Base-by-base conservation (phyloP, 2,888 invertebrate species). In the Adelphocoris suturalis region DNA sequence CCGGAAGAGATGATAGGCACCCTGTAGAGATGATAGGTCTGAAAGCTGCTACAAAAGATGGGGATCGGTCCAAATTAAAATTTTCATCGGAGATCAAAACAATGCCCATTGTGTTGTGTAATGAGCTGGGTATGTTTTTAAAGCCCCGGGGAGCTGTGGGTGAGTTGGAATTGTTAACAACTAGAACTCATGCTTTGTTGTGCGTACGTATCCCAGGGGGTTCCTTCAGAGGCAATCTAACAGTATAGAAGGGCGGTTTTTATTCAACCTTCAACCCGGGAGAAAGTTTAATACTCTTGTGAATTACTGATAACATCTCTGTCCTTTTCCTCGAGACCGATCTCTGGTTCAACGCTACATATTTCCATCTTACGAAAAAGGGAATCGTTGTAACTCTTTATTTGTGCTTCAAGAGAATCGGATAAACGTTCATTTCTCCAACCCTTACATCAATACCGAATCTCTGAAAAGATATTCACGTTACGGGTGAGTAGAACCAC, bases 211-310 rank as follows among this genome's bases (percentile, higher is more conserved):
- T 68, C 68, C 68, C 68, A 0, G 12, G 27, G 19, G 68, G 68
- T 68, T 68, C 23, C 68, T 52, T 52, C n/a, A 27, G 68, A 68
- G 68, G 68, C 68, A 68, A 19, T 12, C 68, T 19, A 68, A 23
- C 16, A 19, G n/a, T 16, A 61, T 61, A 68, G 23, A 68, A 19
- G 19, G 68, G 27, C 27, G 23, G 61, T 61, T 61, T 61, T 61
- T 61, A 19, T 61, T 61, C 61, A 61, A 61, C n/a, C 61, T 61
- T 61, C 61, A 61, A 19, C 19, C 19, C 23, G 23, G 68, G 68
- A 68, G 23, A 68, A 68, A 68, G 68, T 68, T 68, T 23, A 68
- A 68, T 68, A 68, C 68, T 68, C 68, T 23, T 11, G 68, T 68
- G 68, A 68, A 68, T 68, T 68, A 68, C 23, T 68, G 68, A 68